These are phyloP conservation scores for Rhadinocentrus ornatus DNA, from an alignment of 2,797 vertebrate species.

Conservation along the genomic window DNA sequence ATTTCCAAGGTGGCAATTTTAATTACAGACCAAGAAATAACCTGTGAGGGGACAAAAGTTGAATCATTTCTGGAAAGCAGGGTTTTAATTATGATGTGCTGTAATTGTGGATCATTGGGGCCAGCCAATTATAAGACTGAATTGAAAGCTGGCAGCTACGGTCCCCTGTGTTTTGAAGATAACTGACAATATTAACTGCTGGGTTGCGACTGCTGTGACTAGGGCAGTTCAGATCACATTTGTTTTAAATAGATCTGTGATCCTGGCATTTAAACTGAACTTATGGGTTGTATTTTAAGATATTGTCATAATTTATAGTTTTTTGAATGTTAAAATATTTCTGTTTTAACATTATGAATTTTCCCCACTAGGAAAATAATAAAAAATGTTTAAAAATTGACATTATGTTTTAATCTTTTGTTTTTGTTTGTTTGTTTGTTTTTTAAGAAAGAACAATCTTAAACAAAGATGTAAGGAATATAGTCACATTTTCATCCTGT, in stretches of 20 bases:
- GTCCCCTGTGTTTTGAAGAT: constrained; percentile 63
- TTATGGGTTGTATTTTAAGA: constrained; percentile 18
- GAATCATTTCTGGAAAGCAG: constrained; percentile 64
- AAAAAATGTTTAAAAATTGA: too few species aligned
- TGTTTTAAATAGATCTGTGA: constrained; percentile 54
- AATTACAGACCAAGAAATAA: constrained; percentile 55
- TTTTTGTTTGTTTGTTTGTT: neutral
- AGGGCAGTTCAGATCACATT: constrained; percentile 64
- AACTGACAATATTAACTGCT: constrained; percentile 60
- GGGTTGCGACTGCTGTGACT: constrained; percentile 48
- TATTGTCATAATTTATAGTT: neutral
- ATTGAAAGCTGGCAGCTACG: constrained; percentile 53
- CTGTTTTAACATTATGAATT: neutral
- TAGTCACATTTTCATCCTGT: neutral
- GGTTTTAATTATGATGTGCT: constrained; percentile 77
- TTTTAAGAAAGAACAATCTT: neutral
- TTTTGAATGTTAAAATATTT: neutral
- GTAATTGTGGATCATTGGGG: constrained; percentile 77
- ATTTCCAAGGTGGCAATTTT: constrained; percentile 72
- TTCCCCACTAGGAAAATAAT: neutral
- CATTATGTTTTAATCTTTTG: neutral
- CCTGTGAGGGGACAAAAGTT: constrained; percentile 63
- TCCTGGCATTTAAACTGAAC: constrained; percentile 37
- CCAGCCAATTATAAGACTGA: constrained; percentile 69
- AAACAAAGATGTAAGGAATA: neutral